Percentiles rank a stretch among this genome's conserved stretches.
These are phyloP conservation scores for Syngnathus rostellatus DNA, from an alignment of 2,797 vertebrate genomes.

Conservation along the genomic window DNA sequence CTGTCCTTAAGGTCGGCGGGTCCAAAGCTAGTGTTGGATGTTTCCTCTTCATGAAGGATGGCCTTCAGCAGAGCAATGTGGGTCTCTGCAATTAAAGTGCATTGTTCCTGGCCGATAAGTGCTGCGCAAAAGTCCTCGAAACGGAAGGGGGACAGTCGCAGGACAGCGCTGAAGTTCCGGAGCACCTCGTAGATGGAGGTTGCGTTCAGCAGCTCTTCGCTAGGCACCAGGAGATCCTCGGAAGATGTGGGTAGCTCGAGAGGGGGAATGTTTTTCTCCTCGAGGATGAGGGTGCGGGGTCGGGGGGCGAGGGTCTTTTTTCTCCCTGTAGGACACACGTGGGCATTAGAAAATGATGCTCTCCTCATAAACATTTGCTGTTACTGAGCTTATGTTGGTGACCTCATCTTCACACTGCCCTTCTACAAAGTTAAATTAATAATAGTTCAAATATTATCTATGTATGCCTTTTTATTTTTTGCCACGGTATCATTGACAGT, in stretches of 20 bases:
- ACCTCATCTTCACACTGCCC: too few species aligned
- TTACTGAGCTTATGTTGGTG: too few species aligned
- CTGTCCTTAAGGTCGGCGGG: slow-evolving; percentile 97
- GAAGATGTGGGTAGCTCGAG: slow-evolving; percentile 88
- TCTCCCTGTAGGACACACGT: slow-evolving; percentile 68
- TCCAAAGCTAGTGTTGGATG: slow-evolving; percentile 96
- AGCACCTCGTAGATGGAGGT: slow-evolving; percentile 93
- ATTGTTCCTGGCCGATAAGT: slow-evolving; percentile 91
- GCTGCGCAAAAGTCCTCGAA: slow-evolving; percentile 98
- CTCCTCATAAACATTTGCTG: too few species aligned
- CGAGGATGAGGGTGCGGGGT: slow-evolving; percentile 85
- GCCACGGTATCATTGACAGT: background rate
- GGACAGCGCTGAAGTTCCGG: slow-evolving; percentile 90
- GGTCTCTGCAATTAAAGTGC: slow-evolving; percentile 93
- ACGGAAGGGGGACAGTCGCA: slow-evolving; percentile 93
- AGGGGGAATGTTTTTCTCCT: slow-evolving; percentile 88
- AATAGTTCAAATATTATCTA: too few species aligned
- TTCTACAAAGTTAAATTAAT: too few species aligned
- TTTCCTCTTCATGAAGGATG: slow-evolving; percentile 94
- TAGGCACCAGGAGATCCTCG: slow-evolving; percentile 91
- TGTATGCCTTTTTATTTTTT: too few species aligned
- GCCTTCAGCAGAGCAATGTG: slow-evolving; percentile 90
- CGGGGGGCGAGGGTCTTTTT: slow-evolving; percentile 78
- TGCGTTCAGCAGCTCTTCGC: slow-evolving; percentile 85
- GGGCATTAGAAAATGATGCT: background rate